Conservation (phyloP, 92 coral and sea anemone species). For the Zoanthus gigantus region DNA sequence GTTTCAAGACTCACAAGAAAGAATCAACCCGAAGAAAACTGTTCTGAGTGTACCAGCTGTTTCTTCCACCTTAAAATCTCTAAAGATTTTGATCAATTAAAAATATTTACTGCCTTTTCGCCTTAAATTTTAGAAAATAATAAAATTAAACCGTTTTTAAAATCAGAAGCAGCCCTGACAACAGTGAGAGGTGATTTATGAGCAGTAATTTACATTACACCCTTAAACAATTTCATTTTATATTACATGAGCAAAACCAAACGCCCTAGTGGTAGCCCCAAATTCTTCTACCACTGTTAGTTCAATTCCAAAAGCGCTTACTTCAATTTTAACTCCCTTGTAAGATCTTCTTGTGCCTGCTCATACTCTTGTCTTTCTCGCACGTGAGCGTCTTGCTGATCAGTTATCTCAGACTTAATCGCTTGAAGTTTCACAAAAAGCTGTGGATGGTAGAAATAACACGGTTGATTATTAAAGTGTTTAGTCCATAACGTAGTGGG, state of each 20-base stretch:
- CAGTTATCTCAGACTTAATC: slow-evolving; percentile 89
- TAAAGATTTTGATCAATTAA: too few relatives aligned
- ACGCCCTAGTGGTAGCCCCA: too few relatives aligned
- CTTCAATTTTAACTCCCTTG: slow-evolving; percentile 93
- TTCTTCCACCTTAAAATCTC: not conserved
- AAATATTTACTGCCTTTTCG: too few relatives aligned
- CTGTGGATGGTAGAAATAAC: slow-evolving; percentile 48
- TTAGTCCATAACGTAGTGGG: too few relatives aligned
- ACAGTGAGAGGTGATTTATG: too few relatives aligned
- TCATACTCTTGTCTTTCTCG: slow-evolving; percentile 89
- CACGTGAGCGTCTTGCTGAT: slow-evolving; percentile 92
- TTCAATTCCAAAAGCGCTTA: slow-evolving; percentile 34
- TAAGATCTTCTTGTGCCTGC: slow-evolving; percentile 95
- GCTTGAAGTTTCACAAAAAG: slow-evolving; percentile 90
- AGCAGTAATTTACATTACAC: too few relatives aligned
- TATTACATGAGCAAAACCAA: too few relatives aligned
- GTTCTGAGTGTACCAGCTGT: slow-evolving; percentile 12
- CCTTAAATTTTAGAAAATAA: too few relatives aligned
- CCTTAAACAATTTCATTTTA: too few relatives aligned
- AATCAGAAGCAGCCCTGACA: too few relatives aligned
- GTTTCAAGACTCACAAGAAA: slow-evolving; percentile 11
- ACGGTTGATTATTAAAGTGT: not conserved
- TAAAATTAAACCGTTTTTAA: too few relatives aligned
- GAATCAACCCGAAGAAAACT: slow-evolving; percentile 33
- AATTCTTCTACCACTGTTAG: too few relatives aligned